Evolutionary conservation across 2,888 invertebrate species (phyloP), one percentile per base, ranked within the genome.

Genomic region (Steinernema scapterisci): DNA sequence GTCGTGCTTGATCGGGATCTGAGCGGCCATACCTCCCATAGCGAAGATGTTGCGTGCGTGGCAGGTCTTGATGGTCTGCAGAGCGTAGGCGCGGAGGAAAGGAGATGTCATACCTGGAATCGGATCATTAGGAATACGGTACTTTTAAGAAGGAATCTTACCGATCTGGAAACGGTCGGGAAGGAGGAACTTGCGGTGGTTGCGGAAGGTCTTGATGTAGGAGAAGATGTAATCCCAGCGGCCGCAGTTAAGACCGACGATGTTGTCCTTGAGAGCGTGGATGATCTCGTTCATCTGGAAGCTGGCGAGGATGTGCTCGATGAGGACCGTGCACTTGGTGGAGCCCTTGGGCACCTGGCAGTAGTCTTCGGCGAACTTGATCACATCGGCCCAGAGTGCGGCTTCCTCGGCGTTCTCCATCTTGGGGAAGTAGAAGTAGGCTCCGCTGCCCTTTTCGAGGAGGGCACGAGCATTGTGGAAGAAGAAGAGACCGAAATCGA

Each of bases 361-460:
- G 82, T 89, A 88, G 92, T 91, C 80, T 70, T 86, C 86, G 1
- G 91, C 87, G 91, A 91, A 92, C 7, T 90, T 85, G 83, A 93
- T 92, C 79, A 92, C 91, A 9, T 92, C 91, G 81, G 92, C 91
- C 92, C 92, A 92, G 1, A 93, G 88, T 77, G 88, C 87, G 0
- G 92, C 92, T 87, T 93, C 92, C 0, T 89, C 88, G 1, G 91
- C 89, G 0, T 91, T 90, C 88, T 92, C 92, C 45, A 92, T 78
- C 87, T 92, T 92, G 0, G 92, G 92, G n/a, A 92, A 88, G 84
- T 92, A 92, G 87, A 92, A 92, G 84, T 90, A 92, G 1, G 92
- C 92, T 0, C 92, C 92, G 78, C 91, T 90, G 77, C 90, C 90
- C 0, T 90, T 89, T 77, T 91, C 89, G 23, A 89, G 86, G 0